Evolutionary conservation across 2,113 vertebrate species (phyloP).

Genomic region (Ranitomeya imitator): DNA sequence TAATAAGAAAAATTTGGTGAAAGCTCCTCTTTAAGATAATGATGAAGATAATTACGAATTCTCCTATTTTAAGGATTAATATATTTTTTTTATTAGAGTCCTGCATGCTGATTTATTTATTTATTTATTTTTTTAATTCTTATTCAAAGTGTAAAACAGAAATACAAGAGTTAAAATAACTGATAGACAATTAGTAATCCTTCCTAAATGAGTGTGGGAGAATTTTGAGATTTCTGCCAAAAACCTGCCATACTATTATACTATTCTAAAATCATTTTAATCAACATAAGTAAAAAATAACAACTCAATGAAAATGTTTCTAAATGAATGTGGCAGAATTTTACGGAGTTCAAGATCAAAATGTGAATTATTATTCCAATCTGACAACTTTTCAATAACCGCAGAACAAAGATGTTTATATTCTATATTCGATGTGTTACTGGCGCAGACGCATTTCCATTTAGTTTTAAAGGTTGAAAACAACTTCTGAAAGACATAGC

Average conservation of each 20-base stretch:
- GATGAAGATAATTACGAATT: too few relatives aligned
- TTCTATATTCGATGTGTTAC: background rate
- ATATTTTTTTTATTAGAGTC: background rate
- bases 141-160: background rate
- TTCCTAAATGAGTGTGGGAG: background rate
- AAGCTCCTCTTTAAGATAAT: too few relatives aligned
- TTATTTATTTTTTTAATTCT: background rate
- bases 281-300: background rate
- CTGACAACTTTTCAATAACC: background rate
- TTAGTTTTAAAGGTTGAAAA: background rate
- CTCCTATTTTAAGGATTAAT: too few relatives aligned
- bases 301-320: background rate
- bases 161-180: background rate
- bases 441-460: background rate
- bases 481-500: constrained; percentile 20
- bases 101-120: background rate
- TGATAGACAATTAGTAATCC: background rate
- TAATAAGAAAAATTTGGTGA: too few relatives aligned
- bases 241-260: background rate
- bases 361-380: background rate
- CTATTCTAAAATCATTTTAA: background rate
- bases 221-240: background rate
- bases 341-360: background rate
- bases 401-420: background rate
- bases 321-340: background rate